These are phyloP conservation scores for Neocloeon triangulifer DNA, from an alignment of 1,140 invertebrate species.

Conservation along the genomic window DNA sequence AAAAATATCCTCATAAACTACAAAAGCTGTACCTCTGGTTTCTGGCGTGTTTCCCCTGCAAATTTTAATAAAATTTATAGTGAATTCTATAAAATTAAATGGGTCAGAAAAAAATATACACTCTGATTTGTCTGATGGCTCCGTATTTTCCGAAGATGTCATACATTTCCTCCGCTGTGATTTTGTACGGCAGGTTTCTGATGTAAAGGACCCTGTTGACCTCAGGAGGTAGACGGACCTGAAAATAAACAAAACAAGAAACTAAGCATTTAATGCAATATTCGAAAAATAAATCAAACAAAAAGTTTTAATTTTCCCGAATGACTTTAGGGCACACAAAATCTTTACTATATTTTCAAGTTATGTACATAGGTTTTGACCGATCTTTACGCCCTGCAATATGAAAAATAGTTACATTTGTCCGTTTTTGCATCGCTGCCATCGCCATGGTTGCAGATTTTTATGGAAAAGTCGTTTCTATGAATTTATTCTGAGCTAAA, in stretches of 20 bases:
- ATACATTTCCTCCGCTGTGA: constrained; percentile 99
- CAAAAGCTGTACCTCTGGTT: constrained; percentile 94
- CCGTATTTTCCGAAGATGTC: constrained; percentile 99
- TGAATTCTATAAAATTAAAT: not conserved
- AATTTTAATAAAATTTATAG: constrained; percentile 11
- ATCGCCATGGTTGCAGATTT: constrained; percentile 17
- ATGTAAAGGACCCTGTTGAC: constrained; percentile 96
- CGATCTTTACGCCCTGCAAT: constrained; percentile 3
- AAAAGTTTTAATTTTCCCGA: constrained; percentile 4
- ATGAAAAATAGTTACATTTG: constrained; percentile 24
- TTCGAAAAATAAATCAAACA: constrained; percentile 4
- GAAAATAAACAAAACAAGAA: constrained; percentile 8
- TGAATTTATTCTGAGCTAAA: no score
- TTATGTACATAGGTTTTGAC: constrained; percentile 1
- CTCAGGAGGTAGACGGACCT: constrained; percentile 94
- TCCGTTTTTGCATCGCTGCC: constrained; percentile 34
- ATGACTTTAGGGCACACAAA: constrained; percentile 4
- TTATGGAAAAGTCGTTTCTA: no score
- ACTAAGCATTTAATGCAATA: constrained; percentile 5
- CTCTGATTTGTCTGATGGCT: constrained; percentile 92
- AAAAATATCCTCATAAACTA: constrained; percentile 99
- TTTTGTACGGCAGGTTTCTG: constrained; percentile 96
- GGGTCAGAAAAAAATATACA: constrained; percentile 29
- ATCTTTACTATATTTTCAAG: not conserved
- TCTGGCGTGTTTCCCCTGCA: constrained; percentile 89